Conservation (phyloP, 2,888 invertebrate genomes). For the Tetragonisca angustula region DNA sequence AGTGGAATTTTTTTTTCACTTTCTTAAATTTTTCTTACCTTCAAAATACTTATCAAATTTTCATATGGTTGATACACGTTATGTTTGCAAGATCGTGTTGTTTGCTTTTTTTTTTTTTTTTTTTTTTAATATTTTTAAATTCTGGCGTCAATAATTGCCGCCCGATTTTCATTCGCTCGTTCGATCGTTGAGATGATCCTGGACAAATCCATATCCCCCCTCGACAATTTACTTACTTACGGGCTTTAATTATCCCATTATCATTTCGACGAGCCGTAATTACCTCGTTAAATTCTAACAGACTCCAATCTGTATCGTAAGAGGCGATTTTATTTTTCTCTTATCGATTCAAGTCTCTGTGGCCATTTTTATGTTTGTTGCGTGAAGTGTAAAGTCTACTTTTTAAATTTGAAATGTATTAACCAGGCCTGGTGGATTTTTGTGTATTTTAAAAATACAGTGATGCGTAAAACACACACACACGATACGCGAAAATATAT, state of each 20-base stretch:
- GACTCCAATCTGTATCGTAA: constrained; percentile 59
- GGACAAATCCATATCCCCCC: constrained; percentile 20
- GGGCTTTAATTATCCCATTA: constrained; percentile 63
- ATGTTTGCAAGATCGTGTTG: too few relatives aligned
- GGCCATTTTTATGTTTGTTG: background rate
- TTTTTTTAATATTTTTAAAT: background rate
- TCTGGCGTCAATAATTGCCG: background rate
- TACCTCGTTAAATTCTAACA: constrained; percentile 65
- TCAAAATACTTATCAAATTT: too few relatives aligned
- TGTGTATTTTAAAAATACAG: too few relatives aligned
- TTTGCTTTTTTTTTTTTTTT: too few relatives aligned
- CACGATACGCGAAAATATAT: too few relatives aligned
- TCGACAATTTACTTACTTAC: constrained; percentile 46
- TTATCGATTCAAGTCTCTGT: constrained; percentile 48
- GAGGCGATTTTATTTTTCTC: constrained; percentile 45
- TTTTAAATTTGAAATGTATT: too few relatives aligned
- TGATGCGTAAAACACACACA: too few relatives aligned
- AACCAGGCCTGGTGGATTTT: too few relatives aligned
- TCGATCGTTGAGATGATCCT: background rate
- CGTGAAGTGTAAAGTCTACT: background rate
- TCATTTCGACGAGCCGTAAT: constrained; percentile 58
- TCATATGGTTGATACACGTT: too few relatives aligned
- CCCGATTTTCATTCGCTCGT: background rate
- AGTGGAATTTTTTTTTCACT: too few relatives aligned
- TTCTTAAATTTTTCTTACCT: too few relatives aligned